Conservation (phyloP, 2,888 invertebrate genomes). For the Liposcelis brunnea region DNA sequence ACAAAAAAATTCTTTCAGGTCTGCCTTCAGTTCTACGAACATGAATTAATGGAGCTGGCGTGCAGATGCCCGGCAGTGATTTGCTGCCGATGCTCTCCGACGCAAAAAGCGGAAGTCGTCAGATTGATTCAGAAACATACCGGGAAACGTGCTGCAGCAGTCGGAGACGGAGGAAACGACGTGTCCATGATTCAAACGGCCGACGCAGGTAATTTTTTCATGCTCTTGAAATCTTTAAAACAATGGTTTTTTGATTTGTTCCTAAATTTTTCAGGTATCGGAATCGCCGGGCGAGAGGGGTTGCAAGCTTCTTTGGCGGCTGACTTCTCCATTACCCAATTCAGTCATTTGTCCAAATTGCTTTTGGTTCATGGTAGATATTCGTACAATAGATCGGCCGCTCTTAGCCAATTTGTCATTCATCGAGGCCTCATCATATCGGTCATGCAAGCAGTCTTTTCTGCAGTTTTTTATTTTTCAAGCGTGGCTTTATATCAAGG, state of each 20-base stretch:
- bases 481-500: conserved; percentile 97
- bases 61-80: conserved; percentile 56
- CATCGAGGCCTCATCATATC: conserved; percentile 97
- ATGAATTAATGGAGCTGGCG: conserved; percentile 55
- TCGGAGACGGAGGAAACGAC: conserved; percentile 52
- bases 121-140: conserved; percentile 45
- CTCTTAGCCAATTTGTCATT: conserved; percentile 94
- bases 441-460: conserved; percentile 97
- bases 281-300: conserved; percentile 81
- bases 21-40: conserved; percentile 51
- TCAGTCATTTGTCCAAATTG: conserved; percentile 65
- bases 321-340: conserved; percentile 90
- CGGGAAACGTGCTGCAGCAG: conserved; percentile 37
- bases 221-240: background rate
- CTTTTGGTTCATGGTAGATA: conserved; percentile 84
- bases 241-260: no score
- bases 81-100: conserved; percentile 56
- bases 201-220: conserved; percentile 27
- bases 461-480: conserved; percentile 96
- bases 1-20: no score
- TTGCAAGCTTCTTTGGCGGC: conserved; percentile 87
- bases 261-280: conserved; percentile 54
- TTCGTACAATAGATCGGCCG: conserved; percentile 89
- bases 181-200: conserved; percentile 53
- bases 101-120: conserved; percentile 52